phyloP scores from a whole-genome alignment of 2,113 vertebrate genomes.

The Sylvietta virens region DNA sequence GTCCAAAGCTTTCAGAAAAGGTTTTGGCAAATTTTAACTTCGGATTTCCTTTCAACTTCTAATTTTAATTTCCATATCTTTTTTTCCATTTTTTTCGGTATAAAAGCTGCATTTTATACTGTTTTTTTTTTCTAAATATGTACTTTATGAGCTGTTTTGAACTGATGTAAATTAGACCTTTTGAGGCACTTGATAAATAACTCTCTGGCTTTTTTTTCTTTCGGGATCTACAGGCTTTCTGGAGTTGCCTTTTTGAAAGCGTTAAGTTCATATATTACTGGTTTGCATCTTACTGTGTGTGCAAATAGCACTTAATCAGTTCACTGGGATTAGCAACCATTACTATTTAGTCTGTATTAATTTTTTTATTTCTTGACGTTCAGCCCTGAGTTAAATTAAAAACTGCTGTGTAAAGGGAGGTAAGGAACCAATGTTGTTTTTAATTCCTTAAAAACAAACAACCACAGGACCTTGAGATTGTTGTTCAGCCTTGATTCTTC shows the following conservation, averaged over 20 bases:
- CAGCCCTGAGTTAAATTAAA: neutral
- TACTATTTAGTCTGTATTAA: neutral
- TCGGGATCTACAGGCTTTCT: neutral
- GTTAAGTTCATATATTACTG: neutral
- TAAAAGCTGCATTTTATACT: neutral
- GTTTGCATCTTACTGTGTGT: neutral
- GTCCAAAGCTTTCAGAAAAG: neutral
- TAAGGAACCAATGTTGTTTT: neutral
- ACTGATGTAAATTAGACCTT: neutral
- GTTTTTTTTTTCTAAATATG: neutral
- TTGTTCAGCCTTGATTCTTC: neutral
- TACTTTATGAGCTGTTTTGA: neutral
- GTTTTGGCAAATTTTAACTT: neutral
- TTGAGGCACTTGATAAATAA: neutral
- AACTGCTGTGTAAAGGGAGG: neutral
- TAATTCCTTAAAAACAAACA: neutral
- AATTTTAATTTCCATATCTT: neutral
- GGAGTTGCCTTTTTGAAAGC: neutral
- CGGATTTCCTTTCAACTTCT: neutral
- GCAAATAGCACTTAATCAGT: neutral
- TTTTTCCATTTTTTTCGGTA: rapidly evolving
- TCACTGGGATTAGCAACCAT: neutral
- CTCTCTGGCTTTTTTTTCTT: neutral
- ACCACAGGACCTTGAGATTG: neutral
- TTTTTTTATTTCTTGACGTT: neutral